These are phyloP conservation scores for Podilymbus podiceps DNA, from an alignment of 2,113 vertebrate species.

Conservation along the genomic window DNA sequence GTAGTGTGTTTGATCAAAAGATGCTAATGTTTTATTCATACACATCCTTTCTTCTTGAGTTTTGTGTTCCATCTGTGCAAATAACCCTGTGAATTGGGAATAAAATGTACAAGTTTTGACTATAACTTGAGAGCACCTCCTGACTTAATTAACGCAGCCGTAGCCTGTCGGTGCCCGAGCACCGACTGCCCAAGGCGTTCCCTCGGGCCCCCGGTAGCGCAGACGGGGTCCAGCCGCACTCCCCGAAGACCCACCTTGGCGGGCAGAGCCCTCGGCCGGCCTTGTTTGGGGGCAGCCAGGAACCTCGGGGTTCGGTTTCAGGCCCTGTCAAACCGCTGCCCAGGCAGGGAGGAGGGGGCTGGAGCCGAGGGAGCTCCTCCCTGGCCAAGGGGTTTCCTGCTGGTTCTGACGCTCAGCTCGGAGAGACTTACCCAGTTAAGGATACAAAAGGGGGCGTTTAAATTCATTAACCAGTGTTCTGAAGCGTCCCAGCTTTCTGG, in stretches of 20 bases:
- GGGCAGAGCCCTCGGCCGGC: too few relatives aligned
- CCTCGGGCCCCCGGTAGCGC: not conserved
- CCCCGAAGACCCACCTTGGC: too few relatives aligned
- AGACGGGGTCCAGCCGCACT: too few relatives aligned
- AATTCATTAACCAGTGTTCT: too few relatives aligned
- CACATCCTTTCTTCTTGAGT: slow-evolving; percentile 59
- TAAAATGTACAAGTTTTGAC: slow-evolving; percentile 70
- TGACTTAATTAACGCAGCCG: slow-evolving; percentile 22
- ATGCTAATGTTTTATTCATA: slow-evolving; percentile 65
- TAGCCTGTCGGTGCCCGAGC: not conserved
- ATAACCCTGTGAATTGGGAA: slow-evolving; percentile 67
- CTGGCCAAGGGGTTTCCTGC: too few relatives aligned
- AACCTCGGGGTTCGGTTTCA: too few relatives aligned
- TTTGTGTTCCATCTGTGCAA: slow-evolving; percentile 70
- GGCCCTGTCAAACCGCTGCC: too few relatives aligned
- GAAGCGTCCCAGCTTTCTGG: not conserved
- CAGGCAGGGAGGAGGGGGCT: not conserved
- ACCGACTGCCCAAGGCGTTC: not conserved
- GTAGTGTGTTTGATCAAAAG: slow-evolving; percentile 64
- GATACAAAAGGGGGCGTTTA: not conserved
- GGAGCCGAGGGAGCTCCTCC: not conserved
- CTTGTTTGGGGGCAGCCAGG: too few relatives aligned
- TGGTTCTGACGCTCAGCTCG: not conserved
- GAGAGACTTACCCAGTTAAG: rapidly evolving
- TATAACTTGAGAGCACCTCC: slow-evolving; percentile 62